Percentiles rank a stretch among this genome's conserved stretches.
These are phyloP conservation scores for Deroplatys truncata DNA, from an alignment of 2,888 invertebrate genomes.

Conservation along the genomic window DNA sequence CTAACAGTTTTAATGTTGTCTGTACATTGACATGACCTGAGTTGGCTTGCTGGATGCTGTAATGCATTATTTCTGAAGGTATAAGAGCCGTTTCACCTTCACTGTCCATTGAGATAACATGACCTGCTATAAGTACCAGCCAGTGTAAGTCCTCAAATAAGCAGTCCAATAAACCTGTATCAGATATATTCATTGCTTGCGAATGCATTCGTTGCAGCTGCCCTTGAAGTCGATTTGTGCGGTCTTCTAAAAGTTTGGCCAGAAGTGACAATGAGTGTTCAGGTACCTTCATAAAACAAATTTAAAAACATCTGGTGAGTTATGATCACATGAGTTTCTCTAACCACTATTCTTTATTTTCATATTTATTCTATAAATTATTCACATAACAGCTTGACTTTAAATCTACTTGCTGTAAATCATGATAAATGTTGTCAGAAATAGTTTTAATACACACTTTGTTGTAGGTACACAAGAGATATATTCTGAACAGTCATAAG, in stretches of 20 bases:
- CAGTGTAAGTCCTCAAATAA: constrained; percentile 89
- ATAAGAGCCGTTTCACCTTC: constrained; percentile 64
- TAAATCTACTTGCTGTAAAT: too few relatives aligned
- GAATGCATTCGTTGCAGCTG: constrained; percentile 41
- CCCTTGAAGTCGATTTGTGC: constrained; percentile 54
- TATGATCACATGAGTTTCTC: too few relatives aligned
- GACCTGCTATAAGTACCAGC: constrained; percentile 73
- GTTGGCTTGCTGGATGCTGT: constrained; percentile 52
- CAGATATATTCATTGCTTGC: constrained; percentile 34
- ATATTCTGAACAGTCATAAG: too few relatives aligned
- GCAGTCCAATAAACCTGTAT: constrained; percentile 50
- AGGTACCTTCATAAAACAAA: constrained; percentile 47
- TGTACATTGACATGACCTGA: constrained; percentile 43
- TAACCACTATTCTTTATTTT: too few relatives aligned
- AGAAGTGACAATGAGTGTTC: constrained; percentile 63
- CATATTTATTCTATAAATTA: too few relatives aligned
- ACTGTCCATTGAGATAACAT: constrained; percentile 61
- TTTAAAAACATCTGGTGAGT: constrained; percentile 36
- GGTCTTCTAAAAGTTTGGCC: constrained; percentile 61
- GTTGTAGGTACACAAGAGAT: too few relatives aligned
- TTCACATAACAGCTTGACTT: too few relatives aligned
- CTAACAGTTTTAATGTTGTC: constrained; percentile 44
- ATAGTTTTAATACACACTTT: too few relatives aligned
- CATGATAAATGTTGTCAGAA: too few relatives aligned
- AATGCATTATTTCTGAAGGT: constrained; percentile 60